Percentiles rank a stretch among this genome's conserved stretches.
Conservation (phyloP, 2,888 invertebrate genomes). For the Steinernema scapterisci region DNA sequence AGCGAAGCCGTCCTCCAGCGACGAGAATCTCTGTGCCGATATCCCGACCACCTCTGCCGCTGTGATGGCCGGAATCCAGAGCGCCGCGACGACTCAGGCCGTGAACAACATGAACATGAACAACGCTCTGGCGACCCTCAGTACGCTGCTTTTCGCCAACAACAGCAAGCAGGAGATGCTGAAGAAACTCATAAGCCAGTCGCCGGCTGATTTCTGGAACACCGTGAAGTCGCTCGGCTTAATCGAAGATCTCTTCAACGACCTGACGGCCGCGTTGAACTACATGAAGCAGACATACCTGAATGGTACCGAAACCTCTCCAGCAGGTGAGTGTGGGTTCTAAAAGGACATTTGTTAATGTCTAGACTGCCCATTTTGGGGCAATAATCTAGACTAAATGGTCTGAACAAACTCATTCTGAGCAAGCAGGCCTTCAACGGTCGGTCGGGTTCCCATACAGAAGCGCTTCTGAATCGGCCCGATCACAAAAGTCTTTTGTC, state of each 20-base stretch:
- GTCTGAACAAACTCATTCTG: too few species aligned
- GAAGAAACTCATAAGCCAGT: conserved; percentile 17
- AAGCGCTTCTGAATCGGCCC: too few species aligned
- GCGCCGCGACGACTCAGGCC: background rate
- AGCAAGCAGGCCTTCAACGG: too few species aligned
- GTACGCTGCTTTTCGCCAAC: conserved; percentile 17
- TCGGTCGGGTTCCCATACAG: too few species aligned
- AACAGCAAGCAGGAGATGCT: conserved; percentile 26
- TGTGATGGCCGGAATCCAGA: background rate
- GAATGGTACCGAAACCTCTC: conserved; percentile 31
- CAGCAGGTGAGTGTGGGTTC: conserved; percentile 18
- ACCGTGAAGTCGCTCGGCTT: conserved; percentile 42
- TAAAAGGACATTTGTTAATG: too few species aligned
- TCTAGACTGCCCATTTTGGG: too few species aligned
- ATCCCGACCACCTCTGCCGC: conserved; percentile 11
- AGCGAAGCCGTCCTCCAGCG: conserved; percentile 21
- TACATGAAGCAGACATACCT: conserved; percentile 44
- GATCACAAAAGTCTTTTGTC: too few species aligned
- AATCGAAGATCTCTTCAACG: conserved; percentile 57
- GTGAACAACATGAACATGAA: conserved; percentile 1
- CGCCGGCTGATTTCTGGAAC: conserved; percentile 27
- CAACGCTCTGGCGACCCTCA: background rate
- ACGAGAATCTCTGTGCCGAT: conserved; percentile 22
- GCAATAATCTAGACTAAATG: too few species aligned
- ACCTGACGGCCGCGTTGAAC: conserved; percentile 46